Conservation (phyloP, 2,888 invertebrate genomes). For the Callyntrura guangdongensis region DNA sequence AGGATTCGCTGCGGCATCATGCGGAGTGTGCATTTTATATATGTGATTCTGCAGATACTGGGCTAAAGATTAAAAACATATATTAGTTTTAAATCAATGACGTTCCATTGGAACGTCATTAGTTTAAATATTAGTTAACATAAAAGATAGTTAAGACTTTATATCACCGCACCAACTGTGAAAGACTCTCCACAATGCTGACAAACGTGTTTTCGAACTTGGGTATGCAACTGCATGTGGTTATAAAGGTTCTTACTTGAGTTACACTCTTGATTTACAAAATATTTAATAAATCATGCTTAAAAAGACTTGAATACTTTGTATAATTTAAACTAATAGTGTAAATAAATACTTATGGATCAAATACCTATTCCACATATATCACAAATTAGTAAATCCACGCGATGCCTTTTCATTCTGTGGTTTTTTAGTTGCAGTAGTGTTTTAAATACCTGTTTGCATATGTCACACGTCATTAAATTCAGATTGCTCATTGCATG, state of each 20-base stretch:
- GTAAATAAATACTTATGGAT: too few species aligned
- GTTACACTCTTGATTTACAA: constrained; percentile 49
- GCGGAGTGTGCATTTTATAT: not conserved
- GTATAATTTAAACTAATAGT: too few species aligned
- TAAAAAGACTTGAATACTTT: too few species aligned
- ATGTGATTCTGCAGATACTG: constrained; percentile 17
- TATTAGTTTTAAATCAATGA: not conserved
- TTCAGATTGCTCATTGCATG: not conserved
- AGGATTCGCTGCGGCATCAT: not conserved
- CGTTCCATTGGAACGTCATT: not conserved
- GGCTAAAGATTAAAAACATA: not conserved
- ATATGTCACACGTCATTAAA: constrained; percentile 20
- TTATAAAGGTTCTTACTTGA: not conserved
- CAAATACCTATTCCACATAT: constrained; percentile 47
- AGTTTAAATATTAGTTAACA: too few species aligned
- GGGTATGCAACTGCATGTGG: constrained; percentile 38
- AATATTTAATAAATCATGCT: too few species aligned
- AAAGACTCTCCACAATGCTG: constrained; percentile 27
- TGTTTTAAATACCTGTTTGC: not conserved
- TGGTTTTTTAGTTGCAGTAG: not conserved
- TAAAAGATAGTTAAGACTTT: not conserved
- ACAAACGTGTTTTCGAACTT: not conserved
- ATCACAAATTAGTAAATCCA: constrained; percentile 49
- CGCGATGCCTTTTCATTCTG: constrained; percentile 20
- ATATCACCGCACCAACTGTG: not conserved